phyloP scores from a whole-genome alignment of 2,113 vertebrate genomes.

The Leptobrachium ailaonicum region DNA sequence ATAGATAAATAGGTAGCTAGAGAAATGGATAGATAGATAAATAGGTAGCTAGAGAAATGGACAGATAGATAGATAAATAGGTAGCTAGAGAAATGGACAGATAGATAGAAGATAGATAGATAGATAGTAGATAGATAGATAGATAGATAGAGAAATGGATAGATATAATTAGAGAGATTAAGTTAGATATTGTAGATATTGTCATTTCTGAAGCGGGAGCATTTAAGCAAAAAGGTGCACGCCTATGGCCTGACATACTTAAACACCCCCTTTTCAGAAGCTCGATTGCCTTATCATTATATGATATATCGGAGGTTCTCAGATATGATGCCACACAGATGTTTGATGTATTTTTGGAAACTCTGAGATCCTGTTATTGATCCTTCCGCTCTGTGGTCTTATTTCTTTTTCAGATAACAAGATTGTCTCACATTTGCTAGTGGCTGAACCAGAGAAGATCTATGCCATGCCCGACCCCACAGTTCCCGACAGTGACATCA shows the following conservation, averaged over 20 bases:
- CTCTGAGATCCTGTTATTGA: conserved; percentile 56
- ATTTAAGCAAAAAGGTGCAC: no score
- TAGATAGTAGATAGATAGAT: no score
- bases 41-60: no score
- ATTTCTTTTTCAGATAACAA: conserved; percentile 94
- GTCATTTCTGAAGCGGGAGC: no score
- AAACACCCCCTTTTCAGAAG: conserved; percentile 27
- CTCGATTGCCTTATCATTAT: neutral
- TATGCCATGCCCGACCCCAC: conserved; percentile 99
- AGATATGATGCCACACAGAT: conserved; percentile 22
- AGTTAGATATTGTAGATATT: no score
- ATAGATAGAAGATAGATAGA: no score
- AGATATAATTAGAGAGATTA: no score
- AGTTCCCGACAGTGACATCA: conserved; percentile 97
- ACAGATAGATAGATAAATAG: no score
- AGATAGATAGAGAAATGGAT: no score
- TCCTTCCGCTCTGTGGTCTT: conserved; percentile 60
- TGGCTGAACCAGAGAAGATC: conserved; percentile 99
- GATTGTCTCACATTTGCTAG: conserved; percentile 98
- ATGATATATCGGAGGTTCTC: conserved; percentile 40
- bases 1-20: no score
- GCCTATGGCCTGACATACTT: conserved; percentile 11
- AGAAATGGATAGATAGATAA: no score
- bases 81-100: no score
- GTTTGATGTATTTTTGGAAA: conserved; percentile 41